Base-by-base conservation (phyloP, 1,140 invertebrate species). In the Sitophilus oryzae region DNA sequence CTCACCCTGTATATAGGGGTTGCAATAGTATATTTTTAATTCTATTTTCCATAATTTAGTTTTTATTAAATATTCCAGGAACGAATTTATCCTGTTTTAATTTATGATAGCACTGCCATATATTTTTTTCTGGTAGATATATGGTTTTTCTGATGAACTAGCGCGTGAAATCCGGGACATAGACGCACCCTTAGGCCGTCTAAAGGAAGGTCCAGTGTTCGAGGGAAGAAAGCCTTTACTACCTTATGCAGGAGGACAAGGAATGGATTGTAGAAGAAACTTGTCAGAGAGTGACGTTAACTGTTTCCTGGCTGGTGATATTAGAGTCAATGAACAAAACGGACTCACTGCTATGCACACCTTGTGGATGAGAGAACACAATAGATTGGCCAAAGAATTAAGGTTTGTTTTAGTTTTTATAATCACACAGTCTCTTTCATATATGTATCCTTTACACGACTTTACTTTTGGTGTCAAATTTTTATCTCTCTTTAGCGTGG, bases 281-380 rank as follows among this genome's bases (percentile, higher is more conserved):
- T 74, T 84, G 6, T 74, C 82, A 15, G 91, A 93, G 69, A 90
- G 88, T 58, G 81, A 81, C 21, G 82, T 90, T 11, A 89, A 87
- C 44, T 98, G 96, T 71, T 98, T 98, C 70, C 77, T 96, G 0
- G 90, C 93, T 15, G 95, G 95, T 2, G 91, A 94, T 55, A 91
- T 93, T 25, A 75, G 91, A 36, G 89, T 86, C 2, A 94, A 93
- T 68, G 90, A 94, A 72, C 90, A 94, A 74, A 80, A 95, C 18
- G 95, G 89, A 2, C 75, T 99, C 2, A 77, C 94, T 16, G 84
- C 91, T 11, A 98, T 98, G 91, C 97, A 99, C 69, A 98, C 95
- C 0, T 74, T 99, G 47, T 99, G 91, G 89, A 82, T 99, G 74
- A 74, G 97, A 19, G 92, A 99, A 68, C 96, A 99, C 69, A 99